Evolutionary conservation across 2,113 vertebrate species (phyloP), one percentile per base, ranked within the genome.

Genomic region (Donacobius atricapilla): DNA sequence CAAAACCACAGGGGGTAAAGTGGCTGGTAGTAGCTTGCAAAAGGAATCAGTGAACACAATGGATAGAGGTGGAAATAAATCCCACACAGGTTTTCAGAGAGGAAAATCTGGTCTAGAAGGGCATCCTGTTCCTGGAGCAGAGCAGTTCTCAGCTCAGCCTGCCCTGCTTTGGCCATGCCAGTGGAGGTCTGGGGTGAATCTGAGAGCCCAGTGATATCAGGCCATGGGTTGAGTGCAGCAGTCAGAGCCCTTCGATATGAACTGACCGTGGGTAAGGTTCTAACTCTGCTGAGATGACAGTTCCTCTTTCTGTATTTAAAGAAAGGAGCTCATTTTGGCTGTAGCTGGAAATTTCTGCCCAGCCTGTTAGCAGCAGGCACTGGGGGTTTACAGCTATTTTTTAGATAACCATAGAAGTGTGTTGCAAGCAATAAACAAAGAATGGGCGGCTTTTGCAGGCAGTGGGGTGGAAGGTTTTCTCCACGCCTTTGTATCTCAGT

Each of bases 111-210:
- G 16, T 64, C 24, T 27, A 35, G 81, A n/a, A 15, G 10, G 42
- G n/a, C 11, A 61, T 25, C 20, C 8, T 0, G 0, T 72, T 66
- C 48, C 13, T 28, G 31, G 19, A 71, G 31, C 17, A 23, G 22
- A 23, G 30, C 64, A 60, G 17, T 44, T 91, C 60, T 31, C 15
- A 25, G 10, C 40, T 79, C 15, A 44, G 27, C 17, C 6, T 14
- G 20, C 8, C 31, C 44, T 48, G 39, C 14, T 75, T 50, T 77
- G 65, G 31, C 23, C 0, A 0, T 3, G 1, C 13, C 0, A 1
- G 20, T 33, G 40, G 31, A 60, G 14, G 10, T 57, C 35, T 56
- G 8, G 5, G 16, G 6, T 2, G 4, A 6, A 2, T 47, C 57
- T 68, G 51, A 61, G 72, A 54, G 44, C 21, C 15, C 4, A 6